These are phyloP conservation scores for Zaprionus ghesquierei DNA, from an alignment of 1,140 invertebrate genomes.

Conservation along the genomic window DNA sequence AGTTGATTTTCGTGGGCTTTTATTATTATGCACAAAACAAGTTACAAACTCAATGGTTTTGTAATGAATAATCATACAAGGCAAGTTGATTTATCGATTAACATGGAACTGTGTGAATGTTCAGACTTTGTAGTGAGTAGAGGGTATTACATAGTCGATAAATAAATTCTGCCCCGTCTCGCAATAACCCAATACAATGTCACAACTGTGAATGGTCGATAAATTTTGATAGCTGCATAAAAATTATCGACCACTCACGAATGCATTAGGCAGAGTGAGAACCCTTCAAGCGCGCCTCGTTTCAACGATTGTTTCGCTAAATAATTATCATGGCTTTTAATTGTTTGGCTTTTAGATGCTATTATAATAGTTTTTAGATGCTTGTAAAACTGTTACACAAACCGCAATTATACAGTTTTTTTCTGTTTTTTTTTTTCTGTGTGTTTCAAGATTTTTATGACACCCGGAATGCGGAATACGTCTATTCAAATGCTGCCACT, in stretches of 20 bases:
- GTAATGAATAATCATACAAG: neutral
- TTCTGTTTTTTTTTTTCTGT: neutral
- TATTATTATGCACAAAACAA: neutral
- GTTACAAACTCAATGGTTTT: neutral
- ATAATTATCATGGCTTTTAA: slow-evolving; percentile 1
- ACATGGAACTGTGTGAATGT: no score
- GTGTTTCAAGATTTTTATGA: neutral
- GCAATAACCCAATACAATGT: neutral
- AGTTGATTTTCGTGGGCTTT: neutral
- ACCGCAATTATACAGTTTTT: neutral
- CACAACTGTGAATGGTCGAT: neutral
- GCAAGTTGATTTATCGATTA: neutral
- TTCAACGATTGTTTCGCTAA: neutral
- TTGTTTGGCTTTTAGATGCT: neutral
- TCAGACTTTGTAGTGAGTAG: no score
- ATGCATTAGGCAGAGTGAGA: neutral
- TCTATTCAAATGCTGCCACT: slow-evolving; percentile 2
- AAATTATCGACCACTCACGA: neutral
- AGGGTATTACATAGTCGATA: neutral
- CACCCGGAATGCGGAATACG: slow-evolving; percentile 24
- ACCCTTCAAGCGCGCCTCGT: neutral
- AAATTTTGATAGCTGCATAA: neutral
- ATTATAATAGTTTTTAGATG: slow-evolving; percentile 1
- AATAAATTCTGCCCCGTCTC: neutral
- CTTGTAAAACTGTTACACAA: neutral